Base-by-base conservation (phyloP, 2,888 invertebrate genomes). In the Pemphredon lugubris region DNA sequence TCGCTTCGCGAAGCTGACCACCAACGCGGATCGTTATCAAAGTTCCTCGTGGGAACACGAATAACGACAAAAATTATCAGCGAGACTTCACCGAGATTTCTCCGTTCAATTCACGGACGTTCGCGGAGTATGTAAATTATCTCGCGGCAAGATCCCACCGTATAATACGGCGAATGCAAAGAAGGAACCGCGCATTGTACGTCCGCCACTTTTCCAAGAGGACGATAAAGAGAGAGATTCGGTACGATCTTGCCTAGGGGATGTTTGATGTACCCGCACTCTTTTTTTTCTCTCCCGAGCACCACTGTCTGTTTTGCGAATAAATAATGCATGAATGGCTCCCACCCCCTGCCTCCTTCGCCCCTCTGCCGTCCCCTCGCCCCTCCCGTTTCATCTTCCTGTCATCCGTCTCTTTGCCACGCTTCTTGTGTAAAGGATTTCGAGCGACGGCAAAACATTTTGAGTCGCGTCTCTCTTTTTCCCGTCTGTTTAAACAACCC, bases 281-380 rank as follows among this genome's bases (percentile, higher is more conserved):
- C 40, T 40, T 18, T n/a, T 34, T 11, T n/a, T 40, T n/a, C n/a
- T 34, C n/a, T 7, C 34, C 30, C 30, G 2, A 5, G 20, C 13
- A 45, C 32, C 37, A 30, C 37, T 4, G 5, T 3, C 14, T 18
- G 7, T 7, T 18, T 14, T n/a, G 14, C 26, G 26, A 4, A 58
- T 69, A 69, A 69, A 69, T 69, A 58, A 69, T 58, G 51, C 57
- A 65, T 47, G 58, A 69, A 51, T 13, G n/a, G 7, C 32, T 23
- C 39, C 14, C 40, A 5, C 6, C 16, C 30, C 34, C 14, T 16
- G 3, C 6, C 16, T 23, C 34, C 5, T 26, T 18, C n/a, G n/a
- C n/a, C 34, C n/a, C 34, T n/a, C 34, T 34, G 1, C 5, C 39
- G 7, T 48, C 48, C 7, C 42, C 4, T 21, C 14, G 20, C 16